These are phyloP conservation scores for Triplophysa rosa DNA, from an alignment of 2,113 vertebrate genomes.

Conservation along the genomic window DNA sequence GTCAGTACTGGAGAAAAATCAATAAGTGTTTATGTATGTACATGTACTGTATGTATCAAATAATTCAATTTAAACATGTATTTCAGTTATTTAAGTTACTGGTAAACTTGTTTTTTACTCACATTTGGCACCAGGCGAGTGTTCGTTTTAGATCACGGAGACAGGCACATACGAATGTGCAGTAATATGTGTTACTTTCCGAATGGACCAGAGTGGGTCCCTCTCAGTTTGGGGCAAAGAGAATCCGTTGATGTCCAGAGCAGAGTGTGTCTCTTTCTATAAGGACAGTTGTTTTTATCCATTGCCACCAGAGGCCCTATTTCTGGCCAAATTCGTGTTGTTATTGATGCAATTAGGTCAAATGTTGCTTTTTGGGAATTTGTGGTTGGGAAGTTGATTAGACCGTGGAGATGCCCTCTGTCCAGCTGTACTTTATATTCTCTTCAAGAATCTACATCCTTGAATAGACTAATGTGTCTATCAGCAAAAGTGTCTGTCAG, in stretches of 20 bases:
- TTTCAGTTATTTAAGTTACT: no score
- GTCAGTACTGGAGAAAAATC: no score
- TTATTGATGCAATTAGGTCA: slow-evolving; percentile 16
- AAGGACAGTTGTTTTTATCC: slow-evolving; percentile 22
- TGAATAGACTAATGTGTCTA: neutral
- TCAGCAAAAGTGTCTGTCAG: neutral
- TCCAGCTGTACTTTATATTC: neutral
- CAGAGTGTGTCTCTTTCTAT: slow-evolving; percentile 24
- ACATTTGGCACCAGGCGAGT: no score
- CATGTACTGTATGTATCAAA: no score
- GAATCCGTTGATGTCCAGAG: neutral
- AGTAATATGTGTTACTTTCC: neutral
- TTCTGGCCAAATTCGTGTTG: slow-evolving; percentile 10
- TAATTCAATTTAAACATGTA: no score
- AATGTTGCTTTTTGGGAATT: slow-evolving; percentile 3
- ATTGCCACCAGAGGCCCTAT: slow-evolving; percentile 1
- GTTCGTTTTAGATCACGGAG: neutral
- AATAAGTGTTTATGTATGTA: no score
- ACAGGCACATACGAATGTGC: neutral
- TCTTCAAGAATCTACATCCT: neutral
- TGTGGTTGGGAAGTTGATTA: neutral
- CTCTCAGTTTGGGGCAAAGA: neutral
- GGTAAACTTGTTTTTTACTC: no score
- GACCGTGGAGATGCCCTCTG: neutral
- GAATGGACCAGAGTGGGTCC: neutral